Evolutionary conservation across 2,888 invertebrate species (phyloP).

Genomic region (Oscheius sp.): DNA sequence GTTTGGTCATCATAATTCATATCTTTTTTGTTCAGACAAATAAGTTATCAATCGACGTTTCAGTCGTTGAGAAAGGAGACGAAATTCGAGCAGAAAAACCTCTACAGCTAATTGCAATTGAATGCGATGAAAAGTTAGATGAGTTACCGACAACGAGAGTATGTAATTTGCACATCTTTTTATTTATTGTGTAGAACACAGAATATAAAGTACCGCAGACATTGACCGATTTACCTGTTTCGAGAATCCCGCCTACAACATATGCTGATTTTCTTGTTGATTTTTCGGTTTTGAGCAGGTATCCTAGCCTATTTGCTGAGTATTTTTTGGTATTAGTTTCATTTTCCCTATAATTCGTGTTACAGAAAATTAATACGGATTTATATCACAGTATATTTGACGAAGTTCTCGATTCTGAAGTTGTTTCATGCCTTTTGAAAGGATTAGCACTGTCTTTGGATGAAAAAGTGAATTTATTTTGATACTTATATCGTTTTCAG

Average conservation of each 20-base stretch:
- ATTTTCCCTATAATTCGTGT: neutral
- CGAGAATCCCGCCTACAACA: neutral
- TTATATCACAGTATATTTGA: constrained; percentile 34
- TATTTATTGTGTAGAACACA: too few species aligned
- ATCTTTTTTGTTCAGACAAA: constrained; percentile 4
- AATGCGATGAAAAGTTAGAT: constrained; percentile 12
- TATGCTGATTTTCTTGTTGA: constrained; percentile 22
- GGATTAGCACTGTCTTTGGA: constrained; percentile 20
- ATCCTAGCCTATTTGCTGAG: constrained; percentile 11
- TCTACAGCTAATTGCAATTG: neutral
- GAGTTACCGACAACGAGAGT: neutral
- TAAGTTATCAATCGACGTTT: neutral
- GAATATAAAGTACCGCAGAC: too few species aligned
- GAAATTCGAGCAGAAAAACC: neutral
- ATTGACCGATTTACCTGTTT: too few species aligned
- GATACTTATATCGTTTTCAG: neutral
- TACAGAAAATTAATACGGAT: constrained; percentile 1
- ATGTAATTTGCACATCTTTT: too few species aligned
- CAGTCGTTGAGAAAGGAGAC: constrained; percentile 22
- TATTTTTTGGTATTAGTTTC: constrained; percentile 33
- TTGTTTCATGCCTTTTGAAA: constrained; percentile 28
- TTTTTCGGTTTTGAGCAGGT: constrained; percentile 3
- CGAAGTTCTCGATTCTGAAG: constrained; percentile 38
- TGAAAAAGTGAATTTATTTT: neutral
- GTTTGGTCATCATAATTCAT: neutral